These are phyloP conservation scores for Beroe forskalii DNA, from an alignment of 37 sponge, comb jelly and placozoan species.

Conservation along the genomic window DNA sequence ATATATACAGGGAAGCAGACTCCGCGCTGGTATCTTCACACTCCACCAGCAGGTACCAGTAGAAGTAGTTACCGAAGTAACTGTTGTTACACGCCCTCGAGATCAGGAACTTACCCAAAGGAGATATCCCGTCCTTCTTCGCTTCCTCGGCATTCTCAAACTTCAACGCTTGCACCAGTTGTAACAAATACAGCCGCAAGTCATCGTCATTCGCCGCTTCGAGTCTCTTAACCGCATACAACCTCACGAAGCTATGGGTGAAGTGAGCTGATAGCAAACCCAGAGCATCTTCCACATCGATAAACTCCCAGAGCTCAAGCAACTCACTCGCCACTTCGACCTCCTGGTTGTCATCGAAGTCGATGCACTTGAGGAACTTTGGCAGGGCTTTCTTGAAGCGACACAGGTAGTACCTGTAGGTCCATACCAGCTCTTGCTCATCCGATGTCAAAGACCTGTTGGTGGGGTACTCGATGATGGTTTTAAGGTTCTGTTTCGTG, in stretches of 20 bases:
- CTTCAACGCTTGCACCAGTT: conserved; percentile 67
- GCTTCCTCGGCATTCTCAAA: conserved; percentile 63
- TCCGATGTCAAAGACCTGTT: conserved; percentile 74
- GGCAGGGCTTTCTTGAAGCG: conserved; percentile 85
- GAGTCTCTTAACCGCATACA: conserved; percentile 88
- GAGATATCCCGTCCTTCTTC: conserved; percentile 44
- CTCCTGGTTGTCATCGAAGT: conserved; percentile 74
- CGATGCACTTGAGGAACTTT: conserved; percentile 93
- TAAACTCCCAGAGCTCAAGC: conserved; percentile 87
- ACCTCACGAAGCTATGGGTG: conserved; percentile 74
- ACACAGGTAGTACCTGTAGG: conserved; percentile 86
- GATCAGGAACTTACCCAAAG: conserved; percentile 62
- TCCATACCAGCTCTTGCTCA: conserved; percentile 90
- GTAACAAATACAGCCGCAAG: conserved; percentile 66
- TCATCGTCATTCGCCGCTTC: conserved; percentile 85
- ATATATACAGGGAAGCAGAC: conserved; percentile 25
- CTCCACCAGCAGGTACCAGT: conserved; percentile 87
- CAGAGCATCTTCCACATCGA: conserved; percentile 89
- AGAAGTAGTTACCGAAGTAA: conserved; percentile 67
- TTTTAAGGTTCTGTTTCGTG: conserved; percentile 66
- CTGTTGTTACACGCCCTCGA: conserved; percentile 64
- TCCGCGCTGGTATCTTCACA: conserved; percentile 79
- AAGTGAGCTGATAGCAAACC: conserved; percentile 84
- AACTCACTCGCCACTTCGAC: conserved; percentile 76
- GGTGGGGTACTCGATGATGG: conserved; percentile 82